phyloP scores from a whole-genome alignment of 2,113 vertebrate genomes.

The Protobothrops flavoviridis region DNA sequence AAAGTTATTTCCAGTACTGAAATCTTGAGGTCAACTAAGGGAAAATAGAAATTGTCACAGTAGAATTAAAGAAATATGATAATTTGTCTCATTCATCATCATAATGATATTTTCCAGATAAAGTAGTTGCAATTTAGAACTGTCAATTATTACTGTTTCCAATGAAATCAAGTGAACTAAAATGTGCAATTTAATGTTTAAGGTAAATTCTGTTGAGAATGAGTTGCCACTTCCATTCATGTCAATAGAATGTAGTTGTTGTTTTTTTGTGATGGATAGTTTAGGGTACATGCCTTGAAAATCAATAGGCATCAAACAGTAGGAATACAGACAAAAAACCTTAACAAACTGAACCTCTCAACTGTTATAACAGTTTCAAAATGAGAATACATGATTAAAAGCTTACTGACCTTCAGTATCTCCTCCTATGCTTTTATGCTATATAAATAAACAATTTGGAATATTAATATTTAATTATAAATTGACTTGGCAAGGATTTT shows the following conservation, averaged over 20 bases:
- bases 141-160: neutral
- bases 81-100: neutral
- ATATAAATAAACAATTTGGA: slow-evolving; percentile 16
- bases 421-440: neutral
- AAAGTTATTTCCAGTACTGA: neutral
- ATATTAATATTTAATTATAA: slow-evolving; percentile 30
- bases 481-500: neutral
- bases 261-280: neutral
- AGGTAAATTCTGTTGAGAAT: neutral
- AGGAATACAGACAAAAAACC: neutral
- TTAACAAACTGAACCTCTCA: neutral
- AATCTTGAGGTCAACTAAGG: neutral
- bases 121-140: neutral
- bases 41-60: neutral
- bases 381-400: slow-evolving; percentile 18
- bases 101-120: neutral
- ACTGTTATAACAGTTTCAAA: neutral
- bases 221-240: neutral
- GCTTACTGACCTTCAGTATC: slow-evolving; percentile 1
- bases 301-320: neutral
- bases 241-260: neutral
- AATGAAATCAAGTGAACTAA: neutral
- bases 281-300: neutral
- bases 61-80: neutral
- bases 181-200: neutral